phyloP scores from a whole-genome alignment of 2,797 vertebrate genomes.

The Hydrolagus colliei region DNA sequence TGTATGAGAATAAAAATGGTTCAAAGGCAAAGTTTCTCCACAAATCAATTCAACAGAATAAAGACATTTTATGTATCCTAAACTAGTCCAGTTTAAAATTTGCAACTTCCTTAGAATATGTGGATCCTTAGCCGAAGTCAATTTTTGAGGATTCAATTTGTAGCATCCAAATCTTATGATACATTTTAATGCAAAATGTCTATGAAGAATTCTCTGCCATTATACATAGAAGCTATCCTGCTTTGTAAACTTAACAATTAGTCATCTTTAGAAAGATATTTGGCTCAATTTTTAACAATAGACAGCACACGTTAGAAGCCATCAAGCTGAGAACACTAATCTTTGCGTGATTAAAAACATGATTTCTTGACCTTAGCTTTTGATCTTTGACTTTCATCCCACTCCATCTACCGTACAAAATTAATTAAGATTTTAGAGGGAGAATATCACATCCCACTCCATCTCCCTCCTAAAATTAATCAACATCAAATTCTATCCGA shows the following conservation, averaged over 20 bases:
- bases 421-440: constrained; percentile 89
- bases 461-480: constrained; percentile 62
- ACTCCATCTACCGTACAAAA: constrained; percentile 90
- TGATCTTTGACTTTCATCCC: constrained; percentile 78
- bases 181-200: neutral
- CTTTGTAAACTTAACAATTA: neutral
- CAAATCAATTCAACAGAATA: neutral
- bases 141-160: neutral
- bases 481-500: constrained; percentile 56
- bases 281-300: neutral
- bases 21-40: neutral
- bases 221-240: neutral
- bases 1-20: neutral
- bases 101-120: neutral
- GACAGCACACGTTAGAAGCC: neutral
- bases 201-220: neutral
- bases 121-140: neutral
- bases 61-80: neutral
- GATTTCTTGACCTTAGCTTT: constrained; percentile 82
- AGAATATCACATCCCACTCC: constrained; percentile 65
- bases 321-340: constrained; percentile 21
- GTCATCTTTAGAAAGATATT: neutral
- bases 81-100: no score
- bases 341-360: constrained; percentile 91
- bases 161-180: neutral